These are phyloP conservation scores for Rosalia funebris DNA, from an alignment of 2,888 invertebrate species.

Conservation along the genomic window DNA sequence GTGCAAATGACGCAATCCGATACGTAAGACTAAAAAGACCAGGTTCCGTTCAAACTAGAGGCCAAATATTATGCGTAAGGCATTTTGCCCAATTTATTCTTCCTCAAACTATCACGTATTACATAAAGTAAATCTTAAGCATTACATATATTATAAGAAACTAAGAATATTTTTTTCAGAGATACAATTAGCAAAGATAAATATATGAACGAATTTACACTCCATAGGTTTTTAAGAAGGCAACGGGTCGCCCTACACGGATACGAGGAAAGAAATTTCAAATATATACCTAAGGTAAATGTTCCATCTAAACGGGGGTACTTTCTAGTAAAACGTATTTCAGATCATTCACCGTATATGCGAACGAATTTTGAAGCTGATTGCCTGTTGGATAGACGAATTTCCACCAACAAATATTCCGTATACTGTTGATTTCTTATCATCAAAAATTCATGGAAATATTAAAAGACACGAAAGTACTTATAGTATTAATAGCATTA, in stretches of 20 bases:
- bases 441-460: slow-evolving; percentile 51
- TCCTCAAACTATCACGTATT: slow-evolving; percentile 80
- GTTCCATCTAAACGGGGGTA: background rate
- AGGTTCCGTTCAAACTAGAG: slow-evolving; percentile 82
- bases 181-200: slow-evolving; percentile 63
- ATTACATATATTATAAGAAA: background rate
- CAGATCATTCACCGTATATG: slow-evolving; percentile 83
- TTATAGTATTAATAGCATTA: slow-evolving; percentile 56
- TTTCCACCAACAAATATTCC: slow-evolving; percentile 68
- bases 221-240: slow-evolving; percentile 75
- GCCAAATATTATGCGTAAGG: slow-evolving; percentile 83
- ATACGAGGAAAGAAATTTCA: slow-evolving; percentile 78
- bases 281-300: slow-evolving; percentile 80
- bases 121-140: slow-evolving; percentile 67
- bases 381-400: slow-evolving; percentile 72
- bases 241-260: slow-evolving; percentile 82
- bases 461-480: slow-evolving; percentile 57
- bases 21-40: slow-evolving; percentile 81
- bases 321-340: slow-evolving; percentile 30
- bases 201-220: slow-evolving; percentile 71
- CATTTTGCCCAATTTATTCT: slow-evolving; percentile 84
- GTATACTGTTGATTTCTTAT: slow-evolving; percentile 70
- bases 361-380: slow-evolving; percentile 78
- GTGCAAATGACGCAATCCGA: slow-evolving; percentile 83
- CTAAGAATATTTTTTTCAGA: slow-evolving; percentile 50